Percentiles rank a stretch among this genome's conserved stretches.
Conservation (phyloP, 2,797 vertebrate genomes). For the Macropodus opercularis region DNA sequence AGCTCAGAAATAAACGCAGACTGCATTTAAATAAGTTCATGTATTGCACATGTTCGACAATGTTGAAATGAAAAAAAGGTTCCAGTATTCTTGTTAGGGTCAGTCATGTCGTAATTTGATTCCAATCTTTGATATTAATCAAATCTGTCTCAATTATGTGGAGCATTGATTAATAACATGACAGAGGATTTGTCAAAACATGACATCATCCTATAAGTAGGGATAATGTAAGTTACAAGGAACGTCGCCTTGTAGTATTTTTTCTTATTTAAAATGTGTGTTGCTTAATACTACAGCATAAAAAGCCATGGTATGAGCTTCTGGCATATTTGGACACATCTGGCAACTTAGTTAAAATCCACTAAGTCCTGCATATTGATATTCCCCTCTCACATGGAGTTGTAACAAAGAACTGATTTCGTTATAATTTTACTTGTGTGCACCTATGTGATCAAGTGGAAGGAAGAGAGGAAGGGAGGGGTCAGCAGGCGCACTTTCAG, state of each 20-base stretch:
- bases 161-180: slow-evolving; percentile 36
- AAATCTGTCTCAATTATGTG: slow-evolving; percentile 46
- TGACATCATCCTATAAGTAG: neutral
- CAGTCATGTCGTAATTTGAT: slow-evolving; percentile 30
- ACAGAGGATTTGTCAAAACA: slow-evolving; percentile 35
- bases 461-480: slow-evolving; percentile 1
- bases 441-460: slow-evolving; percentile 3
- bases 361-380: too few relatives aligned
- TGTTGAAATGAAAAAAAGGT: slow-evolving; percentile 7
- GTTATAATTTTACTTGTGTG: slow-evolving; percentile 1
- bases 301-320: too few relatives aligned
- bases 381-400: too few relatives aligned
- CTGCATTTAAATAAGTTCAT: too few relatives aligned
- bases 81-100: slow-evolving; percentile 14
- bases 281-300: too few relatives aligned
- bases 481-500: slow-evolving; percentile 8
- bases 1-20: too few relatives aligned
- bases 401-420: too few relatives aligned
- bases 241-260: too few relatives aligned
- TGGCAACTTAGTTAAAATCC: too few relatives aligned
- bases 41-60: too few relatives aligned
- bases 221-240: neutral
- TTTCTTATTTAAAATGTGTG: too few relatives aligned
- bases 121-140: slow-evolving; percentile 23
- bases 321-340: too few relatives aligned